Percentiles rank a stretch among this genome's conserved stretches.
phyloP scores from a whole-genome alignment of 1,140 invertebrate species.

The Teleogryllus occipitalis region DNA sequence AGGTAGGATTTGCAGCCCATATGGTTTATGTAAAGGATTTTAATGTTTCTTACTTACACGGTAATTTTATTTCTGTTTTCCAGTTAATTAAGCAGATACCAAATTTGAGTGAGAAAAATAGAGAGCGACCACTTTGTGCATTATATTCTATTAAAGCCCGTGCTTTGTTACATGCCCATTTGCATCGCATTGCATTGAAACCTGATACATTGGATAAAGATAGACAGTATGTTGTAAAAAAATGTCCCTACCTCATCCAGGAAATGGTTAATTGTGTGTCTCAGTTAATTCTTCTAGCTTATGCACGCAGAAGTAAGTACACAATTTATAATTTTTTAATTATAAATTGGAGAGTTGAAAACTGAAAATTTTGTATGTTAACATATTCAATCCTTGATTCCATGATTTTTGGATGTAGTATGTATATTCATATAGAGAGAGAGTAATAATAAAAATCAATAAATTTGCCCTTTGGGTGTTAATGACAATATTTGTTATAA shows the following conservation, averaged over 20 bases:
- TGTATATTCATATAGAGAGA: no score
- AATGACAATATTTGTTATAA: no score
- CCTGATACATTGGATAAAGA: slow-evolving; percentile 75
- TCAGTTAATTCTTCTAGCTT: slow-evolving; percentile 85
- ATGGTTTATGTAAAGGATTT: not conserved
- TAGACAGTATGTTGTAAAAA: slow-evolving; percentile 79
- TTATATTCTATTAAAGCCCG: slow-evolving; percentile 96
- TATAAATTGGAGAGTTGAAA: not conserved
- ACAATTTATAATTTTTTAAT: not conserved
- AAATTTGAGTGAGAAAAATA: slow-evolving; percentile 90
- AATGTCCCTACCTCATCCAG: slow-evolving; percentile 92
- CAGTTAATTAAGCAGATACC: slow-evolving; percentile 84
- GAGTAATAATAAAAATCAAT: no score
- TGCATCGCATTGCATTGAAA: slow-evolving; percentile 73
- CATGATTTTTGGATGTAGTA: no score
- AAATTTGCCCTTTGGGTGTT: no score
- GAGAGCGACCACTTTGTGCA: slow-evolving; percentile 85
- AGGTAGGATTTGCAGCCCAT: slow-evolving; percentile 46
- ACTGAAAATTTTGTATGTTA: no score
- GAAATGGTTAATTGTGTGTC: slow-evolving; percentile 96
- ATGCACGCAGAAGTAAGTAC: slow-evolving; percentile 73
- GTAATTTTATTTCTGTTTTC: slow-evolving; percentile 29
- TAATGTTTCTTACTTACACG: not conserved
- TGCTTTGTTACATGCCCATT: slow-evolving; percentile 88
- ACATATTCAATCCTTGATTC: no score